Percentiles rank a stretch among this genome's conserved stretches.
phyloP scores from a whole-genome alignment of 2,113 vertebrate genomes.

The Halichoeres trimaculatus region DNA sequence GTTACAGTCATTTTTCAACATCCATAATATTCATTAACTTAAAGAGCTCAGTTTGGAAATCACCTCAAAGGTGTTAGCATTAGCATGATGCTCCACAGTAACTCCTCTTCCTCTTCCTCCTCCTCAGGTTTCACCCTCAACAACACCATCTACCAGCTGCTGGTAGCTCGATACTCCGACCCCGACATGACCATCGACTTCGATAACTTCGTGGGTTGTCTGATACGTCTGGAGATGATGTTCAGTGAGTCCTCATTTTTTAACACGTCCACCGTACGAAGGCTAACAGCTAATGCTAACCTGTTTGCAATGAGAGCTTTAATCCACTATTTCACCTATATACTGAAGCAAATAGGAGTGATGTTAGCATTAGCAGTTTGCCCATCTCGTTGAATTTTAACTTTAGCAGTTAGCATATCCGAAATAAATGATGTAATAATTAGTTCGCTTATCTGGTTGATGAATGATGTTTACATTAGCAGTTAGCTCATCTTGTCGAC shows the following conservation, averaged over 20 bases:
- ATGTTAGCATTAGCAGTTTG: too few relatives aligned
- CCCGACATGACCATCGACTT: conserved; percentile 86
- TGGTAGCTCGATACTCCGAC: conserved; percentile 81
- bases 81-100: neutral
- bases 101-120: neutral
- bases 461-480: too few relatives aligned
- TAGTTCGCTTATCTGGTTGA: too few relatives aligned
- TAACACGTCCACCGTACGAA: neutral
- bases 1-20: too few relatives aligned
- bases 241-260: conserved; percentile 85
- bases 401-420: too few relatives aligned
- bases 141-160: conserved; percentile 85
- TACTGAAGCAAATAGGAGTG: too few relatives aligned
- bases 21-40: too few relatives aligned
- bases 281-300: neutral
- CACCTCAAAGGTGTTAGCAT: neutral
- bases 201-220: conserved; percentile 87
- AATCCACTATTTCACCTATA: too few relatives aligned
- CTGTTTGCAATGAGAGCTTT: neutral
- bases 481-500: too few relatives aligned
- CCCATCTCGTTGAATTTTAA: too few relatives aligned
- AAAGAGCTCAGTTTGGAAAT: neutral
- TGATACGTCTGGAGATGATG: conserved; percentile 89
- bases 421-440: too few relatives aligned
- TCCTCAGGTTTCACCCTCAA: conserved; percentile 87